These are phyloP conservation scores for Frieseomelitta varia DNA, from an alignment of 1,140 invertebrate species.

Conservation along the genomic window DNA sequence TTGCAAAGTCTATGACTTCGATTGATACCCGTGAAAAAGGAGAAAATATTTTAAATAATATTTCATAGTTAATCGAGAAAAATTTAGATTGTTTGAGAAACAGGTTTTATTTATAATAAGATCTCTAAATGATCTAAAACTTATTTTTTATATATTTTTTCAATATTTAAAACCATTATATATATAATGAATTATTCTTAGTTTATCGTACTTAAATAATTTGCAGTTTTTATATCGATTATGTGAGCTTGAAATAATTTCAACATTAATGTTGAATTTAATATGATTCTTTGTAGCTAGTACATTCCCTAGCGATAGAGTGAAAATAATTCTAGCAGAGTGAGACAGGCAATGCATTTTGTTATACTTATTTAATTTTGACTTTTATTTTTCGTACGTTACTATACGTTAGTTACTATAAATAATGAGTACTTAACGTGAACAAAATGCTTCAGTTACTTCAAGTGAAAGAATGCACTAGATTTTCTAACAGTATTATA, in stretches of 20 bases:
- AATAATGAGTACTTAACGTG: not conserved
- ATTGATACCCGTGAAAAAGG: no score
- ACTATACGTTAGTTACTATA: no score
- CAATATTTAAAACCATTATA: not conserved
- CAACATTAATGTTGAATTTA: not conserved
- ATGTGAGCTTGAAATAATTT: no score
- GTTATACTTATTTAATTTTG: no score
- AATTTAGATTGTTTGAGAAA: not conserved
- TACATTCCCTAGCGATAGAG: no score
- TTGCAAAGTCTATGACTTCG: conserved; percentile 29
- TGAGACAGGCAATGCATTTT: no score
- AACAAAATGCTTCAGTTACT: not conserved
- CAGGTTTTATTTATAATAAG: not conserved
- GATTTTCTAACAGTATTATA: not conserved
- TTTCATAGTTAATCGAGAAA: not conserved
- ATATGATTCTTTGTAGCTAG: not conserved
- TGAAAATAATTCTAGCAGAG: no score
- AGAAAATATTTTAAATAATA: no score
- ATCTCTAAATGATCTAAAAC: not conserved
- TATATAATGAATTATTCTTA: not conserved
- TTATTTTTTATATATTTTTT: not conserved
- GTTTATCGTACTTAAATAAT: not conserved
- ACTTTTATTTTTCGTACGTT: no score
- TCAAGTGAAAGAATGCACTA: not conserved
- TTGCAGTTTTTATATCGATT: not conserved